Evolutionary conservation across 2,888 invertebrate genomes (phyloP), one percentile per base, ranked within the genome.

Genomic region (Campoletis raptor): DNA sequence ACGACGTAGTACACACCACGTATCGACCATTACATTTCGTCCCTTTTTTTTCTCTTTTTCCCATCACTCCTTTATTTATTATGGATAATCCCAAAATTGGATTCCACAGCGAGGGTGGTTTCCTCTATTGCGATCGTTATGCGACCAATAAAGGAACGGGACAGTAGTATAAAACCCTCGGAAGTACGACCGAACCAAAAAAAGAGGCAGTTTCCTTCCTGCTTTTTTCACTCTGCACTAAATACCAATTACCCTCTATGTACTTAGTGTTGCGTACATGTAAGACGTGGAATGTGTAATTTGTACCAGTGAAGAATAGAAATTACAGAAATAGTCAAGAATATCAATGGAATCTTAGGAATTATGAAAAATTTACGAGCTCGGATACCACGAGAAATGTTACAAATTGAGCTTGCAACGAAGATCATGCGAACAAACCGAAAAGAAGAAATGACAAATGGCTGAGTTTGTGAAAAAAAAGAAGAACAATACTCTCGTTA

Each of bases 21-120:
- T 88, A 88, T 70, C 79, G 36, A 70, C 88, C 88, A 85, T 88
- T 86, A 88, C 86, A 64, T 77, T 86, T 66, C 54, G 66, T 70
- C 85, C 86, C 78, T 78, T 78, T 66, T 36, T 15, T 30, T 57
- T 21, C 57, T 69, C 37, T 40, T n/a, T 21, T 45, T 21, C 37
- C 78, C 48, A 66, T 48, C 66, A 48, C 24, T 80, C 70, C 70
- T 73, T 81, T 81, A 83, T 86, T 91, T 89, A 90, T 91, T 91
- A 90, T 88, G 87, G 89, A 91, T 90, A 90, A 91, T 90, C 88
- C 88, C 72, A 82, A 87, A 90, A 91, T 90, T 90, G 91, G 89
- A 89, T 91, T 88, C 86, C 87, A 78, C 69, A 67, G 73, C 48
- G 72, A 52, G 67, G 87, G 74, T 81, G 83, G 54, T 79, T 73